Base-by-base conservation (phyloP, 2,113 vertebrate genomes). In the Tenrec ecaudatus region DNA sequence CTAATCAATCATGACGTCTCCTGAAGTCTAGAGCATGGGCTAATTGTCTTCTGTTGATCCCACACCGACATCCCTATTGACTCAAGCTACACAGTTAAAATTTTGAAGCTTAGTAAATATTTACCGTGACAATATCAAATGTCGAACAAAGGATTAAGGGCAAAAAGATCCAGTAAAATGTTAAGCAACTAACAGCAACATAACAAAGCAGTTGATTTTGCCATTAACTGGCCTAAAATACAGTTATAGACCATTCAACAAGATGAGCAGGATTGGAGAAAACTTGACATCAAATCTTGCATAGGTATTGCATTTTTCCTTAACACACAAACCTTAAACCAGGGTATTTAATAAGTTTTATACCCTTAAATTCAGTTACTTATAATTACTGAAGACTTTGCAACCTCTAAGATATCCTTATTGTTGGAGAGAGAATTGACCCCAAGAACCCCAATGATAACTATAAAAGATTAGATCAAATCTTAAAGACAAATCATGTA, bases 101-200 rank as follows among this genome's bases (percentile, higher is more conserved):
- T 58, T 33, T 20, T 23, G 22, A 87, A 76, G 92, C 29, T 40
- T 86, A 71, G 8, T 69, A 92, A 68, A 92, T 69, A 80, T 15
- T 76, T 33, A 71, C 25, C 81, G 79, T 88, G 23, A 82, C 14
- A 83, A 92, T 40, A 91, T 33, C 38, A 94, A 89, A 86, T 73
- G 88, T 82, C 11, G 25, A 73, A 93, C 9, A 47, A 82, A 88
- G 20, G 23, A 76, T 80, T 73, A 88, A 86, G 75, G 9, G 90
- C 77, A 4, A 86, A 91, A n/a, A 90, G 73, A 83, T 76, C 64
- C 23, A 84, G 57, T 11, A 64, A 79, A 88, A 81, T 60, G 1
- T n/a, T 73, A 78, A 80, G 43, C 27, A 92, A 93, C 77, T 38
- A 84, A 57, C 0, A 68, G 8, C 15, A 29, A 29, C 38, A 76